These are phyloP conservation scores for Drosophila repletoides DNA, from an alignment of 1,140 invertebrate genomes.

Conservation along the genomic window DNA sequence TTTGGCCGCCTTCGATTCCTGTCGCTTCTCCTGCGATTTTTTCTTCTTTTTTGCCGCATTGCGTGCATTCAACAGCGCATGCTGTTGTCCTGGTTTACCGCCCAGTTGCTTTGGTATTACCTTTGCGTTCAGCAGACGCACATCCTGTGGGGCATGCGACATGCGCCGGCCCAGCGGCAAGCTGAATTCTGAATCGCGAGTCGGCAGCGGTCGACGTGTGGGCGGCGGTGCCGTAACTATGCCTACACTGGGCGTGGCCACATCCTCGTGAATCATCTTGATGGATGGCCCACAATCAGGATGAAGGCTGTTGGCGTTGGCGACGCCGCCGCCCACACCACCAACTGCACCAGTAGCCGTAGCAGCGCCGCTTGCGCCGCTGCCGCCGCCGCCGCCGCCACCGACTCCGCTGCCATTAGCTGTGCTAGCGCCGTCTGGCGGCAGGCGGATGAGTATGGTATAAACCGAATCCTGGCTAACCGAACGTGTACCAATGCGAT, in stretches of 20 bases:
- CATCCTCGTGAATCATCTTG: constrained; percentile 92
- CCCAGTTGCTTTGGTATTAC: constrained; percentile 91
- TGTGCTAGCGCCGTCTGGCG: constrained; percentile 84
- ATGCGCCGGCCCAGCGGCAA: constrained; percentile 85
- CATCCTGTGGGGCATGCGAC: constrained; percentile 90
- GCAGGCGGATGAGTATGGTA: constrained; percentile 95
- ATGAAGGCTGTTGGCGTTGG: too few relatives aligned
- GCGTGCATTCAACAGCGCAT: constrained; percentile 84
- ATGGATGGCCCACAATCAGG: constrained; percentile 86
- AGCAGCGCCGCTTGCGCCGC: constrained; percentile 74
- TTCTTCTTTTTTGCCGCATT: constrained; percentile 90
- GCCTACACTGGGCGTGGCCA: constrained; percentile 70
- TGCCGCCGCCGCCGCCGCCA: constrained; percentile 55
- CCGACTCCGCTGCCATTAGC: constrained; percentile 75
- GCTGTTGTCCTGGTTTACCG: constrained; percentile 84
- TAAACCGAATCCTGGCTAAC: constrained; percentile 91
- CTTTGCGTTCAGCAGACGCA: constrained; percentile 92
- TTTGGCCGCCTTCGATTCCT: constrained; percentile 99
- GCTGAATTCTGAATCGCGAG: constrained; percentile 79
- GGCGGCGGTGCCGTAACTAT: constrained; percentile 36
- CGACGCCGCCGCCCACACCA: constrained; percentile 52
- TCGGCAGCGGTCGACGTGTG: constrained; percentile 65
- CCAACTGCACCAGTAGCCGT: constrained; percentile 57
- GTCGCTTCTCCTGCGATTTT: constrained; percentile 97
- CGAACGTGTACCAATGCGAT: constrained; percentile 83